Evolutionary conservation across 2,113 vertebrate species (phyloP).

Genomic region (Platysteira castanea): DNA sequence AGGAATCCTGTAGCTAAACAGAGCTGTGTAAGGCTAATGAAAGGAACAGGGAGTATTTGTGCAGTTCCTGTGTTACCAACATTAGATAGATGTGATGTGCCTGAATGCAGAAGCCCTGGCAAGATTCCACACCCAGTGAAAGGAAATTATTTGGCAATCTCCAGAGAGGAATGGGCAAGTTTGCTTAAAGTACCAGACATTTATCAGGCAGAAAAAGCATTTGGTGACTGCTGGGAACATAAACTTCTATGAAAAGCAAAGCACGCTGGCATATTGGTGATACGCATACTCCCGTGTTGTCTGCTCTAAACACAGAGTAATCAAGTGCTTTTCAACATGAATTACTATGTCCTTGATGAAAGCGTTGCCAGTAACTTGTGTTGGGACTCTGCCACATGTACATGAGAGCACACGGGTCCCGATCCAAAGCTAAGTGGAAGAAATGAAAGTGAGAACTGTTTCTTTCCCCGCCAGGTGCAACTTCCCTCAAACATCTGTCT

Average conservation of each 20-base stretch:
- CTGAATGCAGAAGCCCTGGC: slow-evolving; percentile 13
- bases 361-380: background rate
- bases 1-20: background rate
- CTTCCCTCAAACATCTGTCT: background rate
- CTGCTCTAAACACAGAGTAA: background rate
- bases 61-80: background rate
- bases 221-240: background rate
- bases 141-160: slow-evolving; percentile 26
- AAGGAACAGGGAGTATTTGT: background rate
- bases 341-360: background rate
- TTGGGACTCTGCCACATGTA: background rate
- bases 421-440: background rate
- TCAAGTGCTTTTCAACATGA: slow-evolving; percentile 6
- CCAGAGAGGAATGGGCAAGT: slow-evolving; percentile 1
- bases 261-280: background rate
- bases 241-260: slow-evolving; percentile 28
- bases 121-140: slow-evolving; percentile 8
- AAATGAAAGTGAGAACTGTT: background rate
- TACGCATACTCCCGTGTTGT: background rate
- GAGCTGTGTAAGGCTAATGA: background rate
- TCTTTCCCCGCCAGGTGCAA: background rate
- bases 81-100: background rate
- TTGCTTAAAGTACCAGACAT: slow-evolving; percentile 40
- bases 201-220: slow-evolving; percentile 35
- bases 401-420: fast-evolving